Conservation (phyloP, 64 coral and sea anemone species). For the Pocillopora verrucosa region DNA sequence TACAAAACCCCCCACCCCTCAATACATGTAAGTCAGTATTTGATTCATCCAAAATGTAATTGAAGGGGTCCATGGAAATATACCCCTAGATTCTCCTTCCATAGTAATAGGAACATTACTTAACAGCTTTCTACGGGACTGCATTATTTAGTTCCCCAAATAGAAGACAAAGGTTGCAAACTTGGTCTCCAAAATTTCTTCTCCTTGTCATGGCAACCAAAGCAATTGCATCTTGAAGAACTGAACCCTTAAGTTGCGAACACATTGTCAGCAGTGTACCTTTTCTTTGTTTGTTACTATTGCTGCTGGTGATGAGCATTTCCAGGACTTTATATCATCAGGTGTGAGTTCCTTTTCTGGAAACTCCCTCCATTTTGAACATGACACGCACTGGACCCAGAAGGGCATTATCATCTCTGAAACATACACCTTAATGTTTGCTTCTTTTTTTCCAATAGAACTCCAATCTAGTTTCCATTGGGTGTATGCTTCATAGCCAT, state of each 20-base stretch:
- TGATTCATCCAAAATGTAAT: no score
- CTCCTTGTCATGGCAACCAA: no score
- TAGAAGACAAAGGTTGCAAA: no score
- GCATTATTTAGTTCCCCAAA: no score
- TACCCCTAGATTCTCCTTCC: no score
- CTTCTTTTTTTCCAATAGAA: constrained; percentile 69
- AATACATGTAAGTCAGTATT: no score
- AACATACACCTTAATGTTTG: constrained; percentile 87
- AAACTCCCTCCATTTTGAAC: constrained; percentile 81
- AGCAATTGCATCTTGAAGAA: no score
- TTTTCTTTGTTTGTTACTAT: constrained; percentile 13
- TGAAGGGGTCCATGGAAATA: no score
- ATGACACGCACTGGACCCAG: constrained; percentile 85
- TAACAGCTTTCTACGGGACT: no score
- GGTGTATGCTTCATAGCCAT: constrained; percentile 78
- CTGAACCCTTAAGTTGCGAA: not conserved
- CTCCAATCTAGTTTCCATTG: constrained; percentile 97
- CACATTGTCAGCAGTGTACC: constrained; percentile 1
- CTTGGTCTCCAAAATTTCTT: no score
- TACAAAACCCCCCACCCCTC: not conserved
- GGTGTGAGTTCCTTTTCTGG: constrained; percentile 58
- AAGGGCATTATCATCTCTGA: constrained; percentile 84
- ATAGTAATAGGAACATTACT: no score
- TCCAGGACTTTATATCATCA: constrained; percentile 64
- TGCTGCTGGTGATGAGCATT: constrained; percentile 20